These are phyloP conservation scores for Anadara kagoshimensis DNA, from an alignment of 1,140 invertebrate species.

Conservation along the genomic window DNA sequence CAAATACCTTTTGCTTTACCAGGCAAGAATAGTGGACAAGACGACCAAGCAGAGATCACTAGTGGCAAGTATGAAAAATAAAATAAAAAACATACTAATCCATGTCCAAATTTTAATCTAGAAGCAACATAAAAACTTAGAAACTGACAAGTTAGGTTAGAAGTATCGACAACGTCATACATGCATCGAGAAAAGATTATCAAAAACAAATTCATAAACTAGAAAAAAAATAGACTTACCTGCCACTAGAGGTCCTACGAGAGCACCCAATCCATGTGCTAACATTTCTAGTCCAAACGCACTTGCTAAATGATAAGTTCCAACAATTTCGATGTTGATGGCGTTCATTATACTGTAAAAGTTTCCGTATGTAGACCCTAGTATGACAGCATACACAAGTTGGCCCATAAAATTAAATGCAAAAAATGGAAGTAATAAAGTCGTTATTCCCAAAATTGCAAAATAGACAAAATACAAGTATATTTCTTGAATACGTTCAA, in stretches of 20 bases:
- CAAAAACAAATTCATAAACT: background rate
- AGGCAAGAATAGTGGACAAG: background rate
- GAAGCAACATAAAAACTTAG: too few species aligned
- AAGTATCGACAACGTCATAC: background rate
- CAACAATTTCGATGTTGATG: slow-evolving; percentile 14
- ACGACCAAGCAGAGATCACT: background rate
- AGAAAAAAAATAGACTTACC: slow-evolving; percentile 9
- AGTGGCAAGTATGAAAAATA: background rate
- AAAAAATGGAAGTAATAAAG: slow-evolving; percentile 13
- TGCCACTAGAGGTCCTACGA: slow-evolving; percentile 28
- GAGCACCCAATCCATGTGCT: slow-evolving; percentile 14
- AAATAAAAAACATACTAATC: background rate
- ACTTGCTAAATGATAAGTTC: slow-evolving; percentile 4
- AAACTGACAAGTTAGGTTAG: too few species aligned
- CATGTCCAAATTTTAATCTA: background rate
- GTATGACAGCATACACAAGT: slow-evolving; percentile 1
- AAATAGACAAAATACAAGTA: slow-evolving; percentile 10
- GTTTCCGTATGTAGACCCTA: slow-evolving; percentile 5
- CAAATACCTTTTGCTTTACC: too few species aligned
- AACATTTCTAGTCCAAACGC: slow-evolving; percentile 19
- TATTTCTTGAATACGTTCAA: background rate
- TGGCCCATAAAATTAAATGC: background rate
- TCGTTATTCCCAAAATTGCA: slow-evolving; percentile 1
- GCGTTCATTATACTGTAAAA: slow-evolving; percentile 10
- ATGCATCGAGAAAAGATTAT: background rate